Evolutionary conservation across 2,113 vertebrate genomes (phyloP).

Genomic region (Nettapus auritus): DNA sequence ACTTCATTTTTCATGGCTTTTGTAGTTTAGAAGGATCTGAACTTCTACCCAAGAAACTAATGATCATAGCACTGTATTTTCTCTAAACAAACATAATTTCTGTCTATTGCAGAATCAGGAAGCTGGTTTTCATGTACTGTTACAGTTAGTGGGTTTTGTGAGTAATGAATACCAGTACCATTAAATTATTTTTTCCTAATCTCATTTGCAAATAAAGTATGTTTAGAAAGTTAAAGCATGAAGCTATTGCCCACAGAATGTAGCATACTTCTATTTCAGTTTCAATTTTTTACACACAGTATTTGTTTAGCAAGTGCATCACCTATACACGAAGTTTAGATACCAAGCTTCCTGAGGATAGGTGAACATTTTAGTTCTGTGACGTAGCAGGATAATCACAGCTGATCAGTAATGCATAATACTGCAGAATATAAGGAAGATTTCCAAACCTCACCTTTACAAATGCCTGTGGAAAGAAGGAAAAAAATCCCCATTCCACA

Average conservation of each 20-base stretch:
- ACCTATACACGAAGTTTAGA: not conserved
- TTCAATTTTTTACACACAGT: not conserved
- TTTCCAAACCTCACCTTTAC: not conserved
- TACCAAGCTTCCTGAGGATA: not conserved
- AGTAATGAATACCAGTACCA: not conserved
- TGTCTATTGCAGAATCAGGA: not conserved
- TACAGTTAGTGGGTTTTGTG: not conserved
- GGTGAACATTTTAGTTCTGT: not conserved
- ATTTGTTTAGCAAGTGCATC: not conserved
- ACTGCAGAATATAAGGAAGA: not conserved
- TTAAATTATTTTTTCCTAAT: not conserved
- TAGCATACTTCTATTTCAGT: not conserved
- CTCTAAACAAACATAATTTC: not conserved
- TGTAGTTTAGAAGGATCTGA: not conserved
- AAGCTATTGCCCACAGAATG: not conserved
- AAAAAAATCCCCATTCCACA: not conserved
- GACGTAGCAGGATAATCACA: not conserved
- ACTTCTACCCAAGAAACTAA: not conserved
- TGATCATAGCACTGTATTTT: not conserved
- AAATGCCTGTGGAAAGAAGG: not conserved
- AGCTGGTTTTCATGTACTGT: not conserved
- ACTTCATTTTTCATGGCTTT: not conserved
- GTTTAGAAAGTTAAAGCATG: not conserved
- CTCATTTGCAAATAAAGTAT: not conserved
- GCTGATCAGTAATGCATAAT: not conserved